A percentile compares a stretch with the other conserved stretches of the same genome.
These are phyloP conservation scores for Ceratoteleas bidentatus DNA, from an alignment of 1,140 invertebrate species.

Conservation along the genomic window DNA sequence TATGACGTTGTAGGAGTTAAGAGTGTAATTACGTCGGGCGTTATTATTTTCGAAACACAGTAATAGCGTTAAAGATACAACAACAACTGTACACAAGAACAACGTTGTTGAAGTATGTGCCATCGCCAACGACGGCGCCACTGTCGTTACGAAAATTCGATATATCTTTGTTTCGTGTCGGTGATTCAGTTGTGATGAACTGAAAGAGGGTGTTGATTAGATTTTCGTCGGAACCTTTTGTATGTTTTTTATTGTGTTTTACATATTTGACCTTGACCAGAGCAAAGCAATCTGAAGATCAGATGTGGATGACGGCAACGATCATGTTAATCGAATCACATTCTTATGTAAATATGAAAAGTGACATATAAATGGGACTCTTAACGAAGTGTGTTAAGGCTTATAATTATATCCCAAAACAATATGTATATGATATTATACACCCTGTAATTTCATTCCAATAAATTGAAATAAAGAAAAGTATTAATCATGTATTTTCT, in stretches of 20 bases:
- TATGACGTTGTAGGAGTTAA: neutral
- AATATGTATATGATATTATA: slow-evolving; percentile 70
- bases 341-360: slow-evolving; percentile 74
- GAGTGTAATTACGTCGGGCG: neutral
- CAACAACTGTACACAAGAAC: slow-evolving; percentile 15
- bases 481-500: slow-evolving; percentile 28
- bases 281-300: slow-evolving; percentile 1
- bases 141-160: slow-evolving; percentile 12
- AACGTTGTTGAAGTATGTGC: slow-evolving; percentile 37
- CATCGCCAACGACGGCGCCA: slow-evolving; percentile 11
- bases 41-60: slow-evolving; percentile 5
- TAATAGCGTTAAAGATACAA: neutral
- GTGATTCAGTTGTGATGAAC: slow-evolving; percentile 6
- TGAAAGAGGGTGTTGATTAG: neutral
- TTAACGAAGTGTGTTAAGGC: slow-evolving; percentile 71
- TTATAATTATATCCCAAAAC: slow-evolving; percentile 68
- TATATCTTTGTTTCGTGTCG: slow-evolving; percentile 3
- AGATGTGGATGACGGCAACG: slow-evolving; percentile 9
- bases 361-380: slow-evolving; percentile 62
- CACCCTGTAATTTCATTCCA: slow-evolving; percentile 77
- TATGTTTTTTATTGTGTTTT: too few relatives aligned
- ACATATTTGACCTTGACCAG: too few relatives aligned
- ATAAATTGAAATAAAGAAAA: slow-evolving; percentile 76
- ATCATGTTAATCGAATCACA: slow-evolving; percentile 48
- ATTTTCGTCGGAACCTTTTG: too few relatives aligned